Evolutionary conservation across 2,113 vertebrate genomes (phyloP), one percentile per base, ranked within the genome.

Genomic region (Hemibagrus wyckioides): DNA sequence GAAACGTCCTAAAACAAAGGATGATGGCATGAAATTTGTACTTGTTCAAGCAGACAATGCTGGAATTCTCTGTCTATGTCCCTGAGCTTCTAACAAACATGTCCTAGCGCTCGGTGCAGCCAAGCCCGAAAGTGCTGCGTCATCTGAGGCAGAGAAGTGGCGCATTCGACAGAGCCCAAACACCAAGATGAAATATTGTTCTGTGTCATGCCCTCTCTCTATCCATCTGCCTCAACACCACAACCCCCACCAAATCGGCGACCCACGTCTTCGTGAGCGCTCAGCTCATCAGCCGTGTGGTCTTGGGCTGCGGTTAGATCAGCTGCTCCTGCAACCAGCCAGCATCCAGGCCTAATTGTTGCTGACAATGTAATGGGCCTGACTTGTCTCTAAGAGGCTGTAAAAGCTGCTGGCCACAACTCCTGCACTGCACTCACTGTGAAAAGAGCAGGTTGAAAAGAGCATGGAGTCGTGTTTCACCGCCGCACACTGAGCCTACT

Each of bases 391-490:
- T 87, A 77, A 63, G 71, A 79, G 73, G 57, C 44, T 77, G 33
- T 87, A 87, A 90, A 90, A 87, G 79, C 89, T 85, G 50, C 67
- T 80, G 80, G 82, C 57, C 88, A 80, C 52, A 80, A 79, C 76
- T 87, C 80, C 69, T 85, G 82, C 76, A 86, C 82, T 88, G 87
- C 81, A 81, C 83, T 86, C 79, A 28, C 48, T 61, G 82, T 85
- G 63, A 10, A 84, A 88, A 48, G 33, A 56, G 36, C 67, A 84
- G 21, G 41, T 75, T 86, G 80, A 84, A 56, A 84, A 82, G 65
- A 71, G 56, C 79, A 61, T 14, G 71, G 82, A 90, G 83, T 88
- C 89, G 48, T 59, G 84, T 90, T 90, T 88, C 87, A 90, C 39
- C 48, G 36, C 71, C 17, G 73, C 28, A 73, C 75, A 77, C 23